These are phyloP conservation scores for Nannobrachium achirus DNA, from an alignment of 2,113 vertebrate genomes.

Conservation along the genomic window DNA sequence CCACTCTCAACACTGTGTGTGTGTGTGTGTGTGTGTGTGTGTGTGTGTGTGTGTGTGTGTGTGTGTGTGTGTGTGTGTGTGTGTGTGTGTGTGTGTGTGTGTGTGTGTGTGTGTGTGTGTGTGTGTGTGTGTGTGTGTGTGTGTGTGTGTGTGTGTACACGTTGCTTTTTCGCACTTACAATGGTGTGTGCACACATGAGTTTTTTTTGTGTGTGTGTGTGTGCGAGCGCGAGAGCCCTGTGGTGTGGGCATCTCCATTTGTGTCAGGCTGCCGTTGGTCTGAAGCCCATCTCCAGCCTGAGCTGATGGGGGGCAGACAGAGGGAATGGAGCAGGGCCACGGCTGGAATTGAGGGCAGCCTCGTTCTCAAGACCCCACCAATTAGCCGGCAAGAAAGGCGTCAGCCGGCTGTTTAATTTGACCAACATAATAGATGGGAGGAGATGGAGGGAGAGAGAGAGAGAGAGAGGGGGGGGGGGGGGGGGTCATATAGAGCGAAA, in stretches of 20 bases:
- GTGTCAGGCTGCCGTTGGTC: conserved; percentile 19
- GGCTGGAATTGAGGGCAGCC: conserved; percentile 49
- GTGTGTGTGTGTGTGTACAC: background rate
- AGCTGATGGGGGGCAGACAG: conserved; percentile 3
- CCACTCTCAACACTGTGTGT: conserved; percentile 48
- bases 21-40: background rate
- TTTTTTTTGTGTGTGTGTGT: background rate
- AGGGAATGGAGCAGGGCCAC: background rate
- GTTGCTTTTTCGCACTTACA: no score
- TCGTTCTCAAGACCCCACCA: conserved; percentile 31
- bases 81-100: conserved; percentile 18
- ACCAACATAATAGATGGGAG: background rate
- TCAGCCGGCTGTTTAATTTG: conserved; percentile 34
- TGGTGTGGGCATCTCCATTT: background rate
- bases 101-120: conserved; percentile 18
- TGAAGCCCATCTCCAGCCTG: conserved; percentile 10
- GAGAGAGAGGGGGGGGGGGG: background rate
- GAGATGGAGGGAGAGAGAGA: background rate
- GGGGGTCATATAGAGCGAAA: background rate
- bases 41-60: background rate
- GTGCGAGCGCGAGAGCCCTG: background rate
- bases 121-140: background rate
- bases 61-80: conserved; percentile 20
- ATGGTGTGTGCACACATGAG: background rate
- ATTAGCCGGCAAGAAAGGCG: conserved; percentile 32